Evolutionary conservation across 2,113 vertebrate genomes (phyloP).

Genomic region (Platanista minor): DNA sequence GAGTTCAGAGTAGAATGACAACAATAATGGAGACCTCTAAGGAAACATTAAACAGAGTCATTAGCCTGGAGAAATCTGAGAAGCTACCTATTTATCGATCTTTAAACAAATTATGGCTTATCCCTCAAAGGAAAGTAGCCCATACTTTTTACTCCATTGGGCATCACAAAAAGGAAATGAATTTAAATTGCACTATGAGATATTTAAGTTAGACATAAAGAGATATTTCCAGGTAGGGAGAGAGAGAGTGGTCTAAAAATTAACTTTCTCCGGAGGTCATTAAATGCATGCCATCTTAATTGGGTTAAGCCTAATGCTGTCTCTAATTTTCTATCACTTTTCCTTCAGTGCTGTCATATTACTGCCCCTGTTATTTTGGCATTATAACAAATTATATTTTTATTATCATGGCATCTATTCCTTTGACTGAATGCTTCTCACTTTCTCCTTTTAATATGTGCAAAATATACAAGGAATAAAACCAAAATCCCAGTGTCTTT

Average conservation of each 20-base stretch:
- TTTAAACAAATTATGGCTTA: conserved; percentile 62
- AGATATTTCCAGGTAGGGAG: conserved; percentile 33
- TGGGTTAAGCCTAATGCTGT: conserved; percentile 24
- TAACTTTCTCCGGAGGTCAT: conserved; percentile 56
- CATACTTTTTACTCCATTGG: conserved; percentile 19
- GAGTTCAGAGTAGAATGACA: conserved; percentile 14
- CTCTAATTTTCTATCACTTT: conserved; percentile 6
- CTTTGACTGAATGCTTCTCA: not conserved
- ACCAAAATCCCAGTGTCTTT: not conserved
- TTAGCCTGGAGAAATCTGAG: conserved; percentile 52
- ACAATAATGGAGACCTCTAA: conserved; percentile 46
- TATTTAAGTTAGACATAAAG: conserved; percentile 54
- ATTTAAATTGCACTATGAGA: conserved; percentile 55
- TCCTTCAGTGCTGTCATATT: not conserved
- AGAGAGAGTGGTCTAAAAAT: conserved; percentile 38
- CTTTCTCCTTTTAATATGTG: not conserved
- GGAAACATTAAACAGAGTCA: conserved; percentile 59
- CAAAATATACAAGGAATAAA: not conserved
- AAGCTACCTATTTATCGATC: conserved; percentile 55
- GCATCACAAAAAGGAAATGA: conserved; percentile 59
- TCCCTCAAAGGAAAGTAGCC: conserved; percentile 32
- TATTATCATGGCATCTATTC: not conserved
- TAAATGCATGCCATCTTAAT: conserved; percentile 25
- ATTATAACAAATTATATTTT: conserved; percentile 44
- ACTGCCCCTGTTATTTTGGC: not conserved